These are phyloP conservation scores for Bergia sp. DNA, from an alignment of 92 coral and sea anemone species.

Conservation along the genomic window DNA sequence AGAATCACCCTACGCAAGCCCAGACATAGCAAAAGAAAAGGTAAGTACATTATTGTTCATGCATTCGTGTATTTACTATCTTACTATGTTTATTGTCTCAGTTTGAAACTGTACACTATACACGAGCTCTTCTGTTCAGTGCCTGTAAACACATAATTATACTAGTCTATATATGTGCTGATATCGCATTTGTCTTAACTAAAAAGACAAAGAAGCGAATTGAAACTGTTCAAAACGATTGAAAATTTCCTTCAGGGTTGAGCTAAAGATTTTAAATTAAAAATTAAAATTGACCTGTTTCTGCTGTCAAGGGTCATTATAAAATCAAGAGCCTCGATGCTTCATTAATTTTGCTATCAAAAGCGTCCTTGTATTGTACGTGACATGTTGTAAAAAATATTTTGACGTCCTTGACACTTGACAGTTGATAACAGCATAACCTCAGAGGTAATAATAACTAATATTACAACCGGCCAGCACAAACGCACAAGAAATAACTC, in stretches of 20 bases:
- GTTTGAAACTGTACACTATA: not conserved
- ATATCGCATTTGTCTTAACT: not conserved
- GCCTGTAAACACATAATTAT: not conserved
- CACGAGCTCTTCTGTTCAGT: not conserved
- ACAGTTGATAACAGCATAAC: not conserved
- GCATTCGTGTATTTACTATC: not conserved
- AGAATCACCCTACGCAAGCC: slow-evolving; percentile 1
- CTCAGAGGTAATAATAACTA: not conserved
- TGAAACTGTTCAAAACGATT: not conserved
- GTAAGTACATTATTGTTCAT: not conserved
- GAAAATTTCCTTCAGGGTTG: not conserved
- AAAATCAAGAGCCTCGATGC: not conserved
- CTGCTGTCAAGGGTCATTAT: not conserved
- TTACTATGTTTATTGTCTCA: not conserved
- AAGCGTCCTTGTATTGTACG: not conserved
- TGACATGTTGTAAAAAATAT: too few species aligned
- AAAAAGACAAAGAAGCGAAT: not conserved
- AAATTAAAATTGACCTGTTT: not conserved
- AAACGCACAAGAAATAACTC: not conserved
- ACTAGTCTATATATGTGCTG: not conserved
- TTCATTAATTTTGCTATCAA: not conserved
- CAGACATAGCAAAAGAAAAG: not conserved
- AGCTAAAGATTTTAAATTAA: not conserved
- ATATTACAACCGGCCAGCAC: not conserved
- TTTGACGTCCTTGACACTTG: not conserved